Evolutionary conservation across 2,797 vertebrate species (phyloP).

Genomic region (Acipenser oxyrinchus): DNA sequence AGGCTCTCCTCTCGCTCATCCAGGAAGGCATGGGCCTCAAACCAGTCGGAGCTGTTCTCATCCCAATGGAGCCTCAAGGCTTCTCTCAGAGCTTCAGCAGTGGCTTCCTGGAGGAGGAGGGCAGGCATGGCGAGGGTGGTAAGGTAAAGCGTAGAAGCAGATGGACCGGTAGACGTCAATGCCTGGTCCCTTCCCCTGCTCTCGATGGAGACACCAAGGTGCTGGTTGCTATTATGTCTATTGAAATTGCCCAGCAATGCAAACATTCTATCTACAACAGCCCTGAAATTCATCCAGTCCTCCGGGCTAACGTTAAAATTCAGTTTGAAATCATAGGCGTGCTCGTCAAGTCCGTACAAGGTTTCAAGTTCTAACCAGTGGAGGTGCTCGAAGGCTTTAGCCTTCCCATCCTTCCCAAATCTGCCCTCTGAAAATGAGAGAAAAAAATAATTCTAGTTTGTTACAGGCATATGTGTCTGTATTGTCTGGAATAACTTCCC

Average conservation of each 20-base stretch:
- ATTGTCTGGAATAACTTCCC: background rate
- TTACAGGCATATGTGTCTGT: conserved; percentile 15
- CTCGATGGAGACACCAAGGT: conserved; percentile 27
- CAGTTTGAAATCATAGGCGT: conserved; percentile 25
- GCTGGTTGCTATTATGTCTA: conserved; percentile 24
- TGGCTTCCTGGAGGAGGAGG: conserved; percentile 43
- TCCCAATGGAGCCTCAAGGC: conserved; percentile 26
- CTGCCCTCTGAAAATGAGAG: conserved; percentile 67
- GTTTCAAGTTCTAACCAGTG: conserved; percentile 38
- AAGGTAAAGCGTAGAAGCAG: conserved; percentile 55
- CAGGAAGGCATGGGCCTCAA: conserved; percentile 13
- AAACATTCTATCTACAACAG: conserved; percentile 41
- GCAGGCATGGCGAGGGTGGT: conserved; percentile 43
- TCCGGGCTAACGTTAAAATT: conserved; percentile 27
- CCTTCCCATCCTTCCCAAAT: conserved; percentile 98
- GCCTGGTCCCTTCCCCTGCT: conserved; percentile 26
- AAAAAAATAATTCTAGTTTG: conserved; percentile 18
- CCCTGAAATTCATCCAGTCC: conserved; percentile 51
- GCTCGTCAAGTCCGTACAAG: conserved; percentile 28
- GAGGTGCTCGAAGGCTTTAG: conserved; percentile 48
- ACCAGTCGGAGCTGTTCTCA: conserved; percentile 12
- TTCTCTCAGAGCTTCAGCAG: conserved; percentile 32
- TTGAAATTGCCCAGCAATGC: conserved; percentile 39
- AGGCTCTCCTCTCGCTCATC: conserved; percentile 22
- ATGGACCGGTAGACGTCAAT: conserved; percentile 43